Evolutionary conservation across 2,797 vertebrate genomes (phyloP).

Genomic region (Eulemur albifrons): DNA sequence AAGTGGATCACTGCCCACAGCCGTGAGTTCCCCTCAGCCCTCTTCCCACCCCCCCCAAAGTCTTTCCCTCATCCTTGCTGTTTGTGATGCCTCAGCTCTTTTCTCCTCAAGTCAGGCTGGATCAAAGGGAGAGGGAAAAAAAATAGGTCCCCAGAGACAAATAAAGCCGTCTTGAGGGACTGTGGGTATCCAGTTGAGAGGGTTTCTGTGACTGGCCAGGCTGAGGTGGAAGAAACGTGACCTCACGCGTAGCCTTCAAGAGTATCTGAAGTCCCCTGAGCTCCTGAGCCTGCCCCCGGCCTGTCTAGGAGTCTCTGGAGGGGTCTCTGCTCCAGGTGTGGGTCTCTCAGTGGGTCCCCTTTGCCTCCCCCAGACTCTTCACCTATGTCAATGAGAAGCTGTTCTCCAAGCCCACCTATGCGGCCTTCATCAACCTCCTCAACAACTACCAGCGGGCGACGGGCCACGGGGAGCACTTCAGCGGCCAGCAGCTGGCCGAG

Average conservation of each 20-base stretch:
- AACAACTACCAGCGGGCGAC: slow-evolving; percentile 86
- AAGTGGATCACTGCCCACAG: slow-evolving; percentile 76
- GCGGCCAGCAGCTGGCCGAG: slow-evolving; percentile 80
- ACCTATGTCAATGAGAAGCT: slow-evolving; percentile 82
- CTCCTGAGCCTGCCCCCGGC: background rate
- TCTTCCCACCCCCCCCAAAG: background rate
- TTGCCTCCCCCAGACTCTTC: slow-evolving; percentile 80
- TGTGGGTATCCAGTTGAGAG: background rate
- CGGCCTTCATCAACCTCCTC: slow-evolving; percentile 84
- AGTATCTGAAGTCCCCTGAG: background rate
- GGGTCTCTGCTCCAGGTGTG: background rate
- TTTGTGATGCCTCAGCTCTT: background rate
- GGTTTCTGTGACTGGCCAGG: background rate
- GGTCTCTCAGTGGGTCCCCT: background rate
- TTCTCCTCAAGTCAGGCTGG: background rate
- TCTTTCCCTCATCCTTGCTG: background rate
- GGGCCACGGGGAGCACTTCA: slow-evolving; percentile 81
- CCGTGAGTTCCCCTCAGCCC: slow-evolving; percentile 78
- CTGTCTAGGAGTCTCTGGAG: background rate
- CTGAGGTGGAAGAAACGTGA: background rate
- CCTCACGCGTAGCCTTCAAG: background rate
- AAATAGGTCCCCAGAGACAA: background rate
- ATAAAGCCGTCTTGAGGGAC: background rate
- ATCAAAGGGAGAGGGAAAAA: background rate
- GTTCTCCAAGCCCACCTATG: slow-evolving; percentile 86